Evolutionary conservation across 2,888 invertebrate genomes (phyloP), one percentile per base, ranked within the genome.

Genomic region (Agrochola lychnidis): DNA sequence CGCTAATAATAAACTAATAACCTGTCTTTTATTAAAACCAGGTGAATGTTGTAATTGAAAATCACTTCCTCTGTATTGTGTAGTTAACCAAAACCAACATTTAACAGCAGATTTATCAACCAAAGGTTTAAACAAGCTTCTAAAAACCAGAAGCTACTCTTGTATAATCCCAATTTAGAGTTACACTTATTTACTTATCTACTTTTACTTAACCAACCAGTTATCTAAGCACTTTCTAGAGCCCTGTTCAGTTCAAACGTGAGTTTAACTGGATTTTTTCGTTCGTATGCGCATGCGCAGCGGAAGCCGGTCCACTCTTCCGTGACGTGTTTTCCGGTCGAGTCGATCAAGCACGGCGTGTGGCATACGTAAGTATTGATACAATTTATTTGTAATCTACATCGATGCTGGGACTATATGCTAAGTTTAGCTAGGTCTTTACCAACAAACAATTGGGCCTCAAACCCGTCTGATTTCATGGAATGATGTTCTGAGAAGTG

Each of bases 281-380:
- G 73, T 77, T 77, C 62, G 71, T 79, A 82, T 88, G 89, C 86
- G 89, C 61, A 30, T 70, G 81, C 89, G 86, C 89, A 89, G 61
- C 88, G 89, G 89, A 89, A 89, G 81, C 75, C 70, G 56, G 77
- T 51, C 76, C 82, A 81, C 82, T 88, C 83, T 89, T 86, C 88
- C 89, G 85, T 85, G 81, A 83, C 84, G 81, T 61, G 57, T 77
- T 81, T 89, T 89, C 89, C 90, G 87, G 80, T 73, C 61, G 63
- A 78, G 66, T 69, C 78, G 74, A 89, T 86, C 73, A 74, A 85
- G 81, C 86, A 71, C 68, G 70, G 76, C 73, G 83, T 71, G 75
- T 79, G 84, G 83, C 84, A 85, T 83, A 81, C 85, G 83, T 84
- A 85, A 87, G 79, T 79, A 73, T 75, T 67, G 73, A 83, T 82